Evolutionary conservation across 2,797 vertebrate genomes (phyloP).

Genomic region (Leptoclinus maculatus): DNA sequence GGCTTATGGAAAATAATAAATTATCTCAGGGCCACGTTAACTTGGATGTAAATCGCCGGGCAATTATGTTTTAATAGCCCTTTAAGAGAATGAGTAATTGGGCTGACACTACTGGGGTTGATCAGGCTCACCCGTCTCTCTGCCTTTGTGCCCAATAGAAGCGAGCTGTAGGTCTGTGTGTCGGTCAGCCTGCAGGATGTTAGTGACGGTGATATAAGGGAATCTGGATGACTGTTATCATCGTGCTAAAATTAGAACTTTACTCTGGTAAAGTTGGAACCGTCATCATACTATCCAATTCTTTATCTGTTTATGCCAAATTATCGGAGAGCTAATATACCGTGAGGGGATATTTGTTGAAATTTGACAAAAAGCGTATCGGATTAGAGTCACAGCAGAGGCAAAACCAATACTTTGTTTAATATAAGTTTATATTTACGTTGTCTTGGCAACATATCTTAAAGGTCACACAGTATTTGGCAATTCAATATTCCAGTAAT

Average conservation of each 20-base stretch:
- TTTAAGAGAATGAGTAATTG: conserved; percentile 90
- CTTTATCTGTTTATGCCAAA: not conserved
- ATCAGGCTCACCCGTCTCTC: conserved; percentile 83
- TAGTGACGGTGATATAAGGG: conserved; percentile 3
- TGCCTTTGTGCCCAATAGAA: conserved; percentile 70
- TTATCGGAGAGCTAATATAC: not conserved
- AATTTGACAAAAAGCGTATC: not conserved
- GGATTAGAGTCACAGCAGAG: too few relatives aligned
- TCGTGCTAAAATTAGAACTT: conserved; percentile 9
- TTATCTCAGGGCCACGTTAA: conserved; percentile 85
- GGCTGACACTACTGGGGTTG: conserved; percentile 83
- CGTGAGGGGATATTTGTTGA: not conserved
- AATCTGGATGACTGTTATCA: conserved; percentile 17
- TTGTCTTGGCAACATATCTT: not conserved
- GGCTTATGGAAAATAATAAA: conserved; percentile 89
- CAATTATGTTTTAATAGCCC: conserved; percentile 90
- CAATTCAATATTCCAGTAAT: not conserved
- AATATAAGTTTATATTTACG: not conserved
- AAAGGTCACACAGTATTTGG: not conserved
- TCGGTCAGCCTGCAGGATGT: conserved; percentile 55
- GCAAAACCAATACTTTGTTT: not conserved
- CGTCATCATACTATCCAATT: not conserved
- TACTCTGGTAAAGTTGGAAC: not conserved
- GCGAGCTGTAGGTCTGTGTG: conserved; percentile 56
- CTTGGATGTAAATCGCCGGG: conserved; percentile 87